These are phyloP conservation scores for Troides oblongomaculatus DNA, from an alignment of 2,888 invertebrate species.

Conservation along the genomic window DNA sequence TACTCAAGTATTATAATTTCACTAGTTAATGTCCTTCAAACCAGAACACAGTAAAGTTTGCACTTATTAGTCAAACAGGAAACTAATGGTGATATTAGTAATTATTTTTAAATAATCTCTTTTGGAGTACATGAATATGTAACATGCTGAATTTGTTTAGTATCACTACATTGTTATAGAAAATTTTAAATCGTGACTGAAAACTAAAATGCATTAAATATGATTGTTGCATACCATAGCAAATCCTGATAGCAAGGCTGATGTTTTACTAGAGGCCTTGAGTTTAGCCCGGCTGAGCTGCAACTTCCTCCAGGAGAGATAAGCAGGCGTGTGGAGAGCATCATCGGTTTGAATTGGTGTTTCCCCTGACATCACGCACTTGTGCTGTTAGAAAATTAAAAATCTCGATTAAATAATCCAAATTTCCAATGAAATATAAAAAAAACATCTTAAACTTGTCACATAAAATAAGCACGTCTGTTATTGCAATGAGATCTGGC, in stretches of 20 bases:
- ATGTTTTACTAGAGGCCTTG: conserved; percentile 98
- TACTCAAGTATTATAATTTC: no score
- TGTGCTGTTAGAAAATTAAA: conserved; percentile 48
- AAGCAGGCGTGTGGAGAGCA: conserved; percentile 89
- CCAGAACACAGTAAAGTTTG: no score
- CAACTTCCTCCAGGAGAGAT: conserved; percentile 92
- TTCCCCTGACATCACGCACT: conserved; percentile 73
- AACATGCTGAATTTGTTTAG: neutral
- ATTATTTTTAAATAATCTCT: no score
- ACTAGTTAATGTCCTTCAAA: no score
- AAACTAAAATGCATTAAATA: conserved; percentile 5
- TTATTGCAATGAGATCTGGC: neutral
- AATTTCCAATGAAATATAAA: neutral
- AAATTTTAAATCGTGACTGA: conserved; percentile 11
- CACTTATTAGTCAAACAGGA: no score
- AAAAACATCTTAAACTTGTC: neutral
- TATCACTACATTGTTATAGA: neutral
- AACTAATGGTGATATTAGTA: no score
- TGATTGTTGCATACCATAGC: conserved; percentile 88
- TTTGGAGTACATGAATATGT: neutral
- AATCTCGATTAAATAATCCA: neutral
- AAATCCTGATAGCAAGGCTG: conserved; percentile 97
- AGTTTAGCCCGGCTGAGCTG: conserved; percentile 98
- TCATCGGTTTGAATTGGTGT: conserved; percentile 88
- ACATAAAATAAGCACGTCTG: neutral